Base-by-base conservation (phyloP, 2,888 invertebrate genomes). In the Pandemis cinnamomeana region DNA sequence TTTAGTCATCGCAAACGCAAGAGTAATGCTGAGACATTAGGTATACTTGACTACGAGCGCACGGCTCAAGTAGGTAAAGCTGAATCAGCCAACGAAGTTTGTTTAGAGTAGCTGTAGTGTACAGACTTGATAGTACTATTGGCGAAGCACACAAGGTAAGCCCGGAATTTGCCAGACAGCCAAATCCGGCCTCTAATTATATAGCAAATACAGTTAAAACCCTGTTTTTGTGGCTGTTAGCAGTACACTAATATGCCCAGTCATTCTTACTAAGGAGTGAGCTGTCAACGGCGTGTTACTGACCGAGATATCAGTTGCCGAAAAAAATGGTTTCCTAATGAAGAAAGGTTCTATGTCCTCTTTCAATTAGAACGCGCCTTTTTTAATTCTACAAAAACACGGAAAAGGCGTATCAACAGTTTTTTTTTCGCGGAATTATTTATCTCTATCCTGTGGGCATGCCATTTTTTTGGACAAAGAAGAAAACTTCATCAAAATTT, bases 261-360 rank as follows among this genome's bases (percentile, higher is more conserved):
- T 72, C 61, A 62, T 67, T 42, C 15, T 46, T 11, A 55, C 58
- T 58, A 66, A 66, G 15, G 5, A 13, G 20, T 11, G 55, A 46
- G n/a, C n/a, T 53, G 36, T 48, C 55, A 27, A 44, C 27, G 36
- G 48, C 42, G 51, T 51, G 42, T 71, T 60, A 71, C 61, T 48
- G 60, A 61, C 71, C 61, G 62, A 62, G 41, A 71, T 71, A 51
- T 10, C 27, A 71, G 46, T 42, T 44, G 53, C 20, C 48, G 44
- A 71, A 8, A 67, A 20, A 71, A 61, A 36, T 42, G 42, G 46
- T 61, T 53, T 51, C 46, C 41, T 61, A 13, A 42, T 41, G 15
- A 15, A 46, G 41, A 20, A 15, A 72, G 5, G 8, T 58, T 11
- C 13, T 46, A 7, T 20, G 44, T 42, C 27, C 58, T 58, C 20